Percentiles rank a stretch among this genome's conserved stretches.
Evolutionary conservation across 2,113 vertebrate genomes (phyloP).

Genomic region (Neomonachus schauinslandi): DNA sequence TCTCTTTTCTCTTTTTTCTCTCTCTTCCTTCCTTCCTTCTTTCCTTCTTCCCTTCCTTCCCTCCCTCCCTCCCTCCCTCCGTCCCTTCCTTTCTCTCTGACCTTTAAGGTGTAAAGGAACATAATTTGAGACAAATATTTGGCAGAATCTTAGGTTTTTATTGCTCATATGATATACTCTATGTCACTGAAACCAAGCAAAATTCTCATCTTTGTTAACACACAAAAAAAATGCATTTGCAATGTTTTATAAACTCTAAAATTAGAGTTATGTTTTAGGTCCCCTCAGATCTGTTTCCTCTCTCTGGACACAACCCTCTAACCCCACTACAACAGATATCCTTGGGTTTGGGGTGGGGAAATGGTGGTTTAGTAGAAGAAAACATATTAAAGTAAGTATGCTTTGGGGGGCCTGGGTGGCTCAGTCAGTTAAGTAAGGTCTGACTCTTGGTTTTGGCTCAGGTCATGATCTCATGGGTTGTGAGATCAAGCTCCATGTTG

Average conservation of each 20-base stretch:
- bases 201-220: not conserved
- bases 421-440: too few relatives aligned
- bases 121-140: conserved; percentile 17
- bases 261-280: not conserved
- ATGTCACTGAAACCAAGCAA: not conserved
- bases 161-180: not conserved
- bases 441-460: not conserved
- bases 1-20: not conserved
- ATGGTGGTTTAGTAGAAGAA: not conserved
- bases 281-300: not conserved
- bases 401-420: not conserved
- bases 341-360: not conserved
- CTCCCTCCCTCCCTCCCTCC: not conserved
- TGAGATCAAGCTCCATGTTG: not conserved
- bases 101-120: not conserved
- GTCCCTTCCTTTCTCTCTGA: not conserved
- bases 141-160: not conserved
- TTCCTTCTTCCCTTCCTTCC: not conserved
- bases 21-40: not conserved
- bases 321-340: not conserved
- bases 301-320: not conserved
- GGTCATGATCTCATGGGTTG: too few relatives aligned
- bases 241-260: not conserved
- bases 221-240: not conserved
- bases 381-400: not conserved